phyloP scores from a whole-genome alignment of 2,797 vertebrate genomes.

The Sebastes baramenuke region DNA sequence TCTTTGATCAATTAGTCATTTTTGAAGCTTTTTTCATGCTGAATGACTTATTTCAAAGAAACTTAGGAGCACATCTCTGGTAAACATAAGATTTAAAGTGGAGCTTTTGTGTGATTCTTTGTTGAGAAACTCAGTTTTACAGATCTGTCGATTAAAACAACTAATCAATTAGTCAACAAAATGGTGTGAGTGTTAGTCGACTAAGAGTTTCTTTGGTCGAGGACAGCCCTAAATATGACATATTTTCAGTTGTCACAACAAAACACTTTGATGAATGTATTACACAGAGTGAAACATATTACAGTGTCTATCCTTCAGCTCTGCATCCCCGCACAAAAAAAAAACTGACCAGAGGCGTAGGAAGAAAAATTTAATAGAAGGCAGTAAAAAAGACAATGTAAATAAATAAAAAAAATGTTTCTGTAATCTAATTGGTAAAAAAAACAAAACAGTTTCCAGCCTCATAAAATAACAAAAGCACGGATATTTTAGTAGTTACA shows the following conservation, averaged over 20 bases:
- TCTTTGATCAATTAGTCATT: accelerated
- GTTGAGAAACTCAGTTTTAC: no score
- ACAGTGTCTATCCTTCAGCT: background rate
- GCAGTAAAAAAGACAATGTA: constrained; percentile 73
- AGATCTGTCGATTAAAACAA: no score
- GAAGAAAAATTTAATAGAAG: constrained; percentile 82
- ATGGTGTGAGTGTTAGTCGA: no score
- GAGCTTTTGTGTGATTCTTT: no score
- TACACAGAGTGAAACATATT: background rate
- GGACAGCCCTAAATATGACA: no score
- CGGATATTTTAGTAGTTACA: constrained; percentile 65
- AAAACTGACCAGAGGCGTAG: constrained; percentile 11
- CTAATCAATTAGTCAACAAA: no score
- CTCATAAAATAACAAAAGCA: constrained; percentile 67
- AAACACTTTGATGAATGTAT: background rate
- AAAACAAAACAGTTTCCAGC: constrained; percentile 58
- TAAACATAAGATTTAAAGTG: no score
- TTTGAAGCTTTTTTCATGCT: no score
- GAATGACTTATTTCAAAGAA: no score
- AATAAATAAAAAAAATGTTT: constrained; percentile 78
- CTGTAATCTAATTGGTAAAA: constrained; percentile 60
- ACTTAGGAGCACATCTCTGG: no score
- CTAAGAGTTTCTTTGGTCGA: no score
- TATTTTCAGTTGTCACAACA: background rate
- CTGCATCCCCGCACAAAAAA: constrained; percentile 11